Conservation (phyloP, 2,113 vertebrate genomes). For the Xyliphius kryptos region DNA sequence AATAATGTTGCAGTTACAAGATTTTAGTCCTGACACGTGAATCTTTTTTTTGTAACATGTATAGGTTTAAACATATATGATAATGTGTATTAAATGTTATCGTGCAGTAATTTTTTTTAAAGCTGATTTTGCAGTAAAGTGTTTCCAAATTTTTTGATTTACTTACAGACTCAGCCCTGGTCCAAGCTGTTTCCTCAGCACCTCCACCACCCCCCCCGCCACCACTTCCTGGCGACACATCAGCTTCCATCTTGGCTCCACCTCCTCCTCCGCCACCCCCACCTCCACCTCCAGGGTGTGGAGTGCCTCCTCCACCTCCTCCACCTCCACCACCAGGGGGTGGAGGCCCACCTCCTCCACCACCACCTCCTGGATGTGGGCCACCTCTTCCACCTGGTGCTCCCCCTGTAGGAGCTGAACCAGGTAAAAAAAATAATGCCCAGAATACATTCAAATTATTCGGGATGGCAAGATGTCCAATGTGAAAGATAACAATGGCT, state of each 20-base stretch:
- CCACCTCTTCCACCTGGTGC: conserved; percentile 42
- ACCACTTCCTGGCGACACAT: conserved; percentile 5
- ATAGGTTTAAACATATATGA: too few relatives aligned
- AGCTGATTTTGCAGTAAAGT: too few relatives aligned
- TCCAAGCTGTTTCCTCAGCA: not conserved
- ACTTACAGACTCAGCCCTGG: conserved; percentile 13
- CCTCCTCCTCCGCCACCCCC: conserved; percentile 34
- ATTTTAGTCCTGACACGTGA: too few relatives aligned
- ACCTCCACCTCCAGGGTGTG: conserved; percentile 35
- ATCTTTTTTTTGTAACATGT: too few relatives aligned
- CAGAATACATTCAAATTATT: too few relatives aligned
- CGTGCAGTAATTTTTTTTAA: too few relatives aligned
- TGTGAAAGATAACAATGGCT: too few relatives aligned
- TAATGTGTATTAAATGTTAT: too few relatives aligned
- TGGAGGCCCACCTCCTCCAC: conserved; percentile 45
- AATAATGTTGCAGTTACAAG: too few relatives aligned
- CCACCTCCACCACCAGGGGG: conserved; percentile 34
- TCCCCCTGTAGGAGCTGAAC: conserved; percentile 40
- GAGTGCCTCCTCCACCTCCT: conserved; percentile 37
- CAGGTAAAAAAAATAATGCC: conserved; percentile 44
- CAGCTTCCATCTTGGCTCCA: not conserved
- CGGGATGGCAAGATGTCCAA: too few relatives aligned
- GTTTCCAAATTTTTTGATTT: not conserved
- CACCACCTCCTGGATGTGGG: conserved; percentile 42
- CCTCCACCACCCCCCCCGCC: conserved; percentile 41